Evolutionary conservation across 2,888 invertebrate genomes (phyloP).

Genomic region (Plemyria rubiginata): DNA sequence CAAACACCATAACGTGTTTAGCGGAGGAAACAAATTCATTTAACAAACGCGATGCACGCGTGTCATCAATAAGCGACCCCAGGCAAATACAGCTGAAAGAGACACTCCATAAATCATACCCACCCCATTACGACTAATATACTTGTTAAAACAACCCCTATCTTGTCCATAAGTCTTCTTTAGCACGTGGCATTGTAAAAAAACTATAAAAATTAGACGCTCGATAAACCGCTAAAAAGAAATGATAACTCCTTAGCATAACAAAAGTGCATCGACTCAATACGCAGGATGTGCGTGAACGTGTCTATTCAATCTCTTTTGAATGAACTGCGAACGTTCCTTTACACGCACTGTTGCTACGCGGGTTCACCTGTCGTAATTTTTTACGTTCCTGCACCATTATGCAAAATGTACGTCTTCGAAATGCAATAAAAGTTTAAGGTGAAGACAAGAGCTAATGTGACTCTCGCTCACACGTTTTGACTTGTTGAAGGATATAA

Average conservation of each 20-base stretch:
- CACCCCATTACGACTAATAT: conserved; percentile 80
- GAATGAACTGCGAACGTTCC: conserved; percentile 47
- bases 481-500: no score
- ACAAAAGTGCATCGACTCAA: conserved; percentile 71
- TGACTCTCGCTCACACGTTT: no score
- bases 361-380: conserved; percentile 65
- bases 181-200: conserved; percentile 62
- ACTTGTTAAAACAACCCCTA: conserved; percentile 83
- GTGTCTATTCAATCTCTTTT: conserved; percentile 60
- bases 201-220: conserved; percentile 71
- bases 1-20: conserved; percentile 44
- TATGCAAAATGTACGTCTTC: background rate
- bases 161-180: conserved; percentile 72
- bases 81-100: conserved; percentile 76
- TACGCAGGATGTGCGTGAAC: conserved; percentile 69
- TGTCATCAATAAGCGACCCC: conserved; percentile 79
- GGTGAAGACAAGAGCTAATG: no score
- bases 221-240: conserved; percentile 58
- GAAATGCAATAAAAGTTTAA: conserved; percentile 20
- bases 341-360: conserved; percentile 61
- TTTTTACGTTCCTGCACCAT: conserved; percentile 22
- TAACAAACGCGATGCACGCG: conserved; percentile 62
- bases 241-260: conserved; percentile 80
- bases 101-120: conserved; percentile 81
- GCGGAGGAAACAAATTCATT: conserved; percentile 59